A percentile compares a stretch with the other conserved stretches of the same genome.
Evolutionary conservation across 2,888 invertebrate species (phyloP).

Genomic region (Disparrhopalites patrizii): DNA sequence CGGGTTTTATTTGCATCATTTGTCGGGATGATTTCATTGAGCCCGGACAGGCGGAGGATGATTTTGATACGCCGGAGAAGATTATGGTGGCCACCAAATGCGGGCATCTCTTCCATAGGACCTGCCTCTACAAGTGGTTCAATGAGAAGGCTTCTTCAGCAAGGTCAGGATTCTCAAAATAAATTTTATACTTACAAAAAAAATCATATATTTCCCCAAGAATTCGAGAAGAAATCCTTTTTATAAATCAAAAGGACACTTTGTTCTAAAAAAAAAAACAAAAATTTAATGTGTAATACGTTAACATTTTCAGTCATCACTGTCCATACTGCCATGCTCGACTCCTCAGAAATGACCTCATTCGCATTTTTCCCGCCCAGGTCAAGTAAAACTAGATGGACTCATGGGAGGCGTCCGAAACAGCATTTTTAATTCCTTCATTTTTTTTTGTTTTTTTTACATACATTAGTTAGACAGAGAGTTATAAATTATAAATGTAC

Average conservation of each 20-base stretch:
- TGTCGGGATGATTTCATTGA: slow-evolving; percentile 42
- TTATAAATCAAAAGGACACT: neutral
- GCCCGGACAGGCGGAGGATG: slow-evolving; percentile 1
- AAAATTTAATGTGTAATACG: neutral
- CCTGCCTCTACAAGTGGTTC: slow-evolving; percentile 39
- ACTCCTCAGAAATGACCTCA: slow-evolving; percentile 35
- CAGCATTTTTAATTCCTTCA: no score
- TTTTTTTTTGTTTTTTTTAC: no score
- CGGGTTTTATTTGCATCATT: slow-evolving; percentile 43
- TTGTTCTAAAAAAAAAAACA: no score
- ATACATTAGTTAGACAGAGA: no score
- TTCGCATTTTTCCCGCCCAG: slow-evolving; percentile 42
- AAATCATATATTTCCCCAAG: neutral
- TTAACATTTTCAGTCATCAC: slow-evolving; percentile 31
- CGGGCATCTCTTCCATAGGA: slow-evolving; percentile 41
- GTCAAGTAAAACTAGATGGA: no score
- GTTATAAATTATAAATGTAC: no score
- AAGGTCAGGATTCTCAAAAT: no score
- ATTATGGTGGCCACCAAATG: slow-evolving; percentile 40
- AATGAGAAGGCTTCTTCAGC: no score
- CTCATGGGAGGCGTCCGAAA: no score
- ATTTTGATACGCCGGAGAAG: slow-evolving; percentile 4
- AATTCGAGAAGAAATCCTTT: neutral
- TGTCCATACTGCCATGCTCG: slow-evolving; percentile 40
- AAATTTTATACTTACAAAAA: neutral